These are phyloP conservation scores for Felis chaus DNA, from an alignment of 2,113 vertebrate species.

Conservation along the genomic window DNA sequence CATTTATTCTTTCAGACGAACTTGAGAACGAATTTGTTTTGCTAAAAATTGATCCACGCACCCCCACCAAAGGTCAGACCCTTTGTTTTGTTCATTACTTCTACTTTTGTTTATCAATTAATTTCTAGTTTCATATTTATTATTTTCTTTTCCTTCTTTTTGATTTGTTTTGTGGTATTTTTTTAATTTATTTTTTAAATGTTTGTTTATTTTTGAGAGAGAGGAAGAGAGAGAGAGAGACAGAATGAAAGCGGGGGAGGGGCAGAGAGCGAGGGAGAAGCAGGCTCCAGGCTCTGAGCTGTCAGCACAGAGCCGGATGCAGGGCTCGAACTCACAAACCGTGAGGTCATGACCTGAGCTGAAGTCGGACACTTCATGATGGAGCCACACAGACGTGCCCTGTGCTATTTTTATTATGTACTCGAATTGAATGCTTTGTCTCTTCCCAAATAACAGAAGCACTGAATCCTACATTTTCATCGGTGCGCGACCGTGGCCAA, in stretches of 20 bases:
- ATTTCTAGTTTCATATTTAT: slow-evolving; percentile 26
- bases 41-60: not conserved
- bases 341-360: no score
- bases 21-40: not conserved
- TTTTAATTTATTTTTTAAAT: no score
- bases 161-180: not conserved
- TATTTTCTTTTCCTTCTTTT: not conserved
- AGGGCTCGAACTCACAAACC: no score
- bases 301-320: no score
- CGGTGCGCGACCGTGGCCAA: not conserved
- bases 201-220: no score
- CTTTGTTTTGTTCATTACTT: not conserved
- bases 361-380: no score
- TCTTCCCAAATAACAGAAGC: not conserved
- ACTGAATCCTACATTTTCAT: slow-evolving; percentile 10
- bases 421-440: not conserved
- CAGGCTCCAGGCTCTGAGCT: no score
- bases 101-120: not conserved
- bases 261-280: no score
- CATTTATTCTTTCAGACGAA: not conserved
- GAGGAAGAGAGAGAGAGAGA: no score
- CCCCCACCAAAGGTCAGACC: not conserved
- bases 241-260: no score
- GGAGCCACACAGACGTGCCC: no score
- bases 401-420: not conserved